These are phyloP conservation scores for Sebastes hubbsi DNA, from an alignment of 2,797 vertebrate genomes.

Conservation along the genomic window DNA sequence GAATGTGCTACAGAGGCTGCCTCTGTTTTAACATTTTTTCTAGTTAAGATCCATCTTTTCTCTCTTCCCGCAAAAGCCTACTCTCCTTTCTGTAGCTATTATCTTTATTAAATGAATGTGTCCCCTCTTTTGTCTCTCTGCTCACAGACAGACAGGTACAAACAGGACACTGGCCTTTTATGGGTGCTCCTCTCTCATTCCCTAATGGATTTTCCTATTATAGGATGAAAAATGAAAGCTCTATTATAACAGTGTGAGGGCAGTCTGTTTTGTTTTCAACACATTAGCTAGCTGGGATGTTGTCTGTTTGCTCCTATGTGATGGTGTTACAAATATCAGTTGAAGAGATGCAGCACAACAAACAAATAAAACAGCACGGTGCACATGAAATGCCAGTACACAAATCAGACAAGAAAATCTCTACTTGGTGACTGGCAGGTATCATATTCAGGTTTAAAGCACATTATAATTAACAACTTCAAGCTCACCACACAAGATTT, in stretches of 20 bases:
- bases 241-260: slow-evolving; percentile 1
- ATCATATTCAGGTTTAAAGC: background rate
- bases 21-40: background rate
- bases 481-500: slow-evolving; percentile 2
- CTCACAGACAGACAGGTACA: slow-evolving; percentile 7
- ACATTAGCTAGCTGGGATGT: background rate
- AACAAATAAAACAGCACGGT: background rate
- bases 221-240: slow-evolving; percentile 37
- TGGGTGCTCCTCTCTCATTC: slow-evolving; percentile 42
- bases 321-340: background rate
- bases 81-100: background rate
- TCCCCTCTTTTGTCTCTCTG: slow-evolving; percentile 17
- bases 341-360: background rate
- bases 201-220: slow-evolving; percentile 49
- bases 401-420: background rate
- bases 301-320: background rate
- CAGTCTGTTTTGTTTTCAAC: background rate
- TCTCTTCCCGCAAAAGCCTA: background rate
- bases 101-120: slow-evolving; percentile 11
- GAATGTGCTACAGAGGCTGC: slow-evolving; percentile 13
- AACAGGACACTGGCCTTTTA: slow-evolving; percentile 48
- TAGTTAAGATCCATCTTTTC: background rate
- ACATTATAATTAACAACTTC: background rate
- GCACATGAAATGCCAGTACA: background rate
- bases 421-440: background rate